A percentile compares a stretch with the other conserved stretches of the same genome.
Conservation (phyloP, 2,797 vertebrate species). For the Buphagus erythrorhynchus region DNA sequence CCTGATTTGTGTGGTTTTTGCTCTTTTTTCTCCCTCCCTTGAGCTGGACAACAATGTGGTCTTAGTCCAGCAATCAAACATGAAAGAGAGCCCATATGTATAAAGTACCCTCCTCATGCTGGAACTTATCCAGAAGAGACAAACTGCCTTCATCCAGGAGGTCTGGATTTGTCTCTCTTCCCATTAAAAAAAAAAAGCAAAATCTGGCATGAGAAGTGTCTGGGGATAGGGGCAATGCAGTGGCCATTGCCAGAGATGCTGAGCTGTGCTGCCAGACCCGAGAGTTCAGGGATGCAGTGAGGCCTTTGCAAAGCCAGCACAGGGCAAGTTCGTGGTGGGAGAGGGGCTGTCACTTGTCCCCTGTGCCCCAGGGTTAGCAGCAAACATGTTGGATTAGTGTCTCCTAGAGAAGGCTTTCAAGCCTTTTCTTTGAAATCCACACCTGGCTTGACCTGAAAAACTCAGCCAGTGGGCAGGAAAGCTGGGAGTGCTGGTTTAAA, state of each 20-base stretch:
- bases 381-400: background rate
- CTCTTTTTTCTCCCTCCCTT: background rate
- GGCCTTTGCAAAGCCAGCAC: background rate
- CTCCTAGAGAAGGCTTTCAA: background rate
- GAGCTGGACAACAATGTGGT: constrained; percentile 37
- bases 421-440: background rate
- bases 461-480: background rate
- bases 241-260: background rate
- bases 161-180: background rate
- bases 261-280: accelerated
- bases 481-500: background rate
- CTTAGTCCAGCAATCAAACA: constrained; percentile 52
- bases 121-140: constrained; percentile 49
- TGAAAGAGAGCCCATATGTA: constrained; percentile 33
- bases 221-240: background rate
- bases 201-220: background rate
- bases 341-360: background rate
- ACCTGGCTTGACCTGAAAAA: background rate
- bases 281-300: background rate
- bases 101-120: constrained; percentile 20
- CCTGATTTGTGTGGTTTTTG: constrained; percentile 31
- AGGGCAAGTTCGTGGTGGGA: background rate
- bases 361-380: background rate
- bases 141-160: background rate
- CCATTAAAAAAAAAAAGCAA: background rate